Evolutionary conservation across 2,797 vertebrate species (phyloP), one percentile per base, ranked within the genome.

Genomic region (Acipenser ruthenus): DNA sequence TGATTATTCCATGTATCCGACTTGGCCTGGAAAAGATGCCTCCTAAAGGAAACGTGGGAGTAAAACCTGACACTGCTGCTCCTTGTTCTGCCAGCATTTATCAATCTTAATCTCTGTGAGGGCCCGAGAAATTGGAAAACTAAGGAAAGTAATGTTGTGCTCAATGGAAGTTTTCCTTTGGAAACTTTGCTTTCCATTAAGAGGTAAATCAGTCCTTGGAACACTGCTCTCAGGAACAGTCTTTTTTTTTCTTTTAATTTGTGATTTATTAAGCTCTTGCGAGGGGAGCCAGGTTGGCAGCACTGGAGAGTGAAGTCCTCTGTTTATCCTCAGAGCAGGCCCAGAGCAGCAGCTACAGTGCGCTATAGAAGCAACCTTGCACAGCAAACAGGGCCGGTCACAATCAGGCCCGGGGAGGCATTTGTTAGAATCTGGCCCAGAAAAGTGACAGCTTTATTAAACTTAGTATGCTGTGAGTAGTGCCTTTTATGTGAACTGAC

Each of bases 161-260:
- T 69, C 85, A 84, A 87, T 89, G 79, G 78, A 89, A 88, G 82
- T 85, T 88, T 89, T 87, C 87, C 85, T 84, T 78, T 77, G 75
- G 77, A 86, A 85, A 88, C 81, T 79, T 84, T 83, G 77, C 76
- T 78, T 83, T 83, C 81, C 84, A 87, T 87, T 88, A 87, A 84
- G 82, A 85, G 81, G 78, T 70, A 83, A 87, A 87, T 86, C 78
- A 88, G 80, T 80, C 78, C 68, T 78, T 79, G 84, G 83, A 77
- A 79, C 80, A 79, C 69, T 83, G 86, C 77, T 75, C 79, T 82
- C 70, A n/a, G 59, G 66, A 79, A 75, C 23, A 37, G 23, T 37
- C 67, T 71, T 60, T 65, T 60, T 65, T 74, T 72, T 62, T 69
- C 60, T 75, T 79, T 77, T 79, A 81, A 86, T 84, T 79, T 78